A percentile compares a stretch with the other conserved stretches of the same genome.
These are phyloP conservation scores for Acrossocheilus fasciatus DNA, from an alignment of 2,797 vertebrate genomes.

Conservation along the genomic window DNA sequence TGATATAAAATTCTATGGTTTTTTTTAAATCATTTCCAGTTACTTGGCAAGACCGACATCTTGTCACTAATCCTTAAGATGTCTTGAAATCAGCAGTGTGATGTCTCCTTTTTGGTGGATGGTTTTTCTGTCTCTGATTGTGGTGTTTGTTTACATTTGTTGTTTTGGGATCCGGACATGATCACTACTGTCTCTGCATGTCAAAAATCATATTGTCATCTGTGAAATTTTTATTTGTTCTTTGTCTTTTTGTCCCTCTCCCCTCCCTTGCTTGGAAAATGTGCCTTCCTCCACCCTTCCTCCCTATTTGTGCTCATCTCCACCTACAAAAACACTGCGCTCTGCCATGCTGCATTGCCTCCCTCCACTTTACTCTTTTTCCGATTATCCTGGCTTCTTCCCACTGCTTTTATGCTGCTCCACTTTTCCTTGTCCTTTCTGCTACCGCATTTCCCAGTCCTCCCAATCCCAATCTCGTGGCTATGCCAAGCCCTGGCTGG, in stretches of 20 bases:
- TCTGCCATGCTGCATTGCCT: conserved; percentile 35
- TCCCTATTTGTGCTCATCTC: conserved; percentile 48
- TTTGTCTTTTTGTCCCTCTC: conserved; percentile 71
- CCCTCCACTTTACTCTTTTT: conserved; percentile 21
- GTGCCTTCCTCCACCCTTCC: conserved; percentile 52
- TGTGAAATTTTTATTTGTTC: conserved; percentile 75
- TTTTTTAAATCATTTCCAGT: not conserved
- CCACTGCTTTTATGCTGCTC: conserved; percentile 26
- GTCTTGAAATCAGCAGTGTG: not conserved
- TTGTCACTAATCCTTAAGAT: conserved; percentile 3
- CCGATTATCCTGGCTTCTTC: conserved; percentile 34
- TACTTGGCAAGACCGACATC: not conserved
- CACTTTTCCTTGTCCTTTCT: conserved; percentile 29
- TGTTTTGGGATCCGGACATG: conserved; percentile 37
- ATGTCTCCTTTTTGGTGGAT: conserved; percentile 42
- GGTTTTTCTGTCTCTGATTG: conserved; percentile 44
- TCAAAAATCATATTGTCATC: conserved; percentile 73
- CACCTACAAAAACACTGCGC: conserved; percentile 50
- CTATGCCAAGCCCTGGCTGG: conserved; percentile 99
- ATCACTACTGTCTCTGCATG: conserved; percentile 69
- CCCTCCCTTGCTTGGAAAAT: conserved; percentile 61
- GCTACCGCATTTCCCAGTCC: conserved; percentile 80
- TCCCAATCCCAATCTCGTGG: conserved; percentile 92
- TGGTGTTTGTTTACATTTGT: conserved; percentile 32
- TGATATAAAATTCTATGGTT: no score